Base-by-base conservation (phyloP, 2,113 vertebrate genomes). In the Acanthochromis polyacanthus region DNA sequence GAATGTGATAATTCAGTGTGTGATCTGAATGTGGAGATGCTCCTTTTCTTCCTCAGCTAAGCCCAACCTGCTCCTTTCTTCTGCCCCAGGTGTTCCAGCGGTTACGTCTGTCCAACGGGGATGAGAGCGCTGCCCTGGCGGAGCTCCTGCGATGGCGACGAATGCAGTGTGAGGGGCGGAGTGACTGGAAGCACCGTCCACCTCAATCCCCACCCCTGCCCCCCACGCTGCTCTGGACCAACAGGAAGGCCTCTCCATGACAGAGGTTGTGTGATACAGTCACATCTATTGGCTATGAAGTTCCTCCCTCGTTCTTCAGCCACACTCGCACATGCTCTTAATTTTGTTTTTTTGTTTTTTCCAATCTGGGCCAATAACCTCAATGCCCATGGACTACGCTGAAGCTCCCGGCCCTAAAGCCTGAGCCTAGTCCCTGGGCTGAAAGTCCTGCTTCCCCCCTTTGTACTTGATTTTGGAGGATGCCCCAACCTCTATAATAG, bases 131-230 rank as follows among this genome's bases (percentile, higher is more conserved):
- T 55, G 92, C 96, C 80, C 92, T 97, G n/a, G 94, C 94, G 83
- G 95, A 97, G 85, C 94, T 97, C 61, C 91, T 97, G 82, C 95
- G 95, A 20, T 96, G 96, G 96, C 94, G 96, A 71, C 94, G 95
- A 84, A 93, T 88, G 85, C 95, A 97, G 71, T 96, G 96, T 57
- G 97, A 97, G 91, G 94, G 95, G 51, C 86, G 67, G 36, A 92
- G 88, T 17, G 92, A 94, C 75, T 96, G 96, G 94, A 95, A 96
- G 83, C 94, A 93, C 53, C 93, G 64, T 82, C 93, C 48, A 50
- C 88, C 92, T 87, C 94, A 74, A 88, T 94, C 95, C 93, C 62
- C 95, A 83, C 3, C 95, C 92, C 20, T 94, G 76, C 91, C 96
- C 67, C 90, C 91, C 82, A 76, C 88, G 19, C 88, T 95, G 91